Conservation (phyloP, 2,797 vertebrate genomes). For the Coregonus ussuriensis region DNA sequence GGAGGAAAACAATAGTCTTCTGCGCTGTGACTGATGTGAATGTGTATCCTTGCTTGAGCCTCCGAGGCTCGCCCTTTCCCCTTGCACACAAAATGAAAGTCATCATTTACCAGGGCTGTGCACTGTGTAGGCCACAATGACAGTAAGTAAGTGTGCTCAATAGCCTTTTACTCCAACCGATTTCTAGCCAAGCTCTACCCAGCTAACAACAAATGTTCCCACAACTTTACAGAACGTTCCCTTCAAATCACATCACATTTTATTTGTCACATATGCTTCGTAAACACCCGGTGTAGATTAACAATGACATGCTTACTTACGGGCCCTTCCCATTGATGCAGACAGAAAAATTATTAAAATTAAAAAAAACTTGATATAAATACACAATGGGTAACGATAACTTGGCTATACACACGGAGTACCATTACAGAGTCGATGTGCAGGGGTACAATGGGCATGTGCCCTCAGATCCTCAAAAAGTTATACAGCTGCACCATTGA, state of each 20-base stretch:
- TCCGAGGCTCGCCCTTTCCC: neutral
- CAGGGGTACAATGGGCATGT: too few species aligned
- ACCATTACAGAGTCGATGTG: too few species aligned
- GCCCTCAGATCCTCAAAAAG: too few species aligned
- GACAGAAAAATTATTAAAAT: too few species aligned
- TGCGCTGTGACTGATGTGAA: constrained; percentile 19
- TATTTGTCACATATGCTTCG: too few species aligned
- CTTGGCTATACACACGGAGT: too few species aligned
- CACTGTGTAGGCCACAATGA: constrained; percentile 31
- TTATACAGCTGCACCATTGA: too few species aligned
- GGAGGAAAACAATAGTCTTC: neutral
- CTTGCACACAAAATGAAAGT: constrained; percentile 41
- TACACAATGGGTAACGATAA: too few species aligned
- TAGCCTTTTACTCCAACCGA: constrained; percentile 39
- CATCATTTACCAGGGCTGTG: constrained; percentile 35
- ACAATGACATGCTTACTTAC: neutral
- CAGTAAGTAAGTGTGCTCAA: constrained; percentile 51
- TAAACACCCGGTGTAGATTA: too few species aligned
- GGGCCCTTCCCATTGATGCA: too few species aligned
- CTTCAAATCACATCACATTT: constrained; percentile 18
- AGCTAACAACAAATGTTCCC: too few species aligned
- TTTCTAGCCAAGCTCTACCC: constrained; percentile 38
- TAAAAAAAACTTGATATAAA: too few species aligned
- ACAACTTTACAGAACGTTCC: neutral
- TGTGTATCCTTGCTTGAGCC: neutral